A percentile compares a stretch with the other conserved stretches of the same genome.
Evolutionary conservation across 1,140 invertebrate genomes (phyloP).

Genomic region (Oncopeltus fasciatus): DNA sequence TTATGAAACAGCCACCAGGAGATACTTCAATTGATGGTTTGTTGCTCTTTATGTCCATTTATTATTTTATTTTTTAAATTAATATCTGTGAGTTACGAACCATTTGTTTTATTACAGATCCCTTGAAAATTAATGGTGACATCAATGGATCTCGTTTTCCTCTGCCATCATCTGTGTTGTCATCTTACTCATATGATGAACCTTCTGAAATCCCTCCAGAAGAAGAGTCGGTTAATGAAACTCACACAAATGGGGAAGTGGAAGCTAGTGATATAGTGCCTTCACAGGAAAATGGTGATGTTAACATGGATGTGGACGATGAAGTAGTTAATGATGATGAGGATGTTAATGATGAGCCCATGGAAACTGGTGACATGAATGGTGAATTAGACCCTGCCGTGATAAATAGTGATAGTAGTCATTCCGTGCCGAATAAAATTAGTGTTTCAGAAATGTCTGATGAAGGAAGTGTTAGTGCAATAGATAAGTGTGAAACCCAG

Average conservation of each 20-base stretch:
- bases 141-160: slow-evolving; percentile 25
- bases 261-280: not conserved
- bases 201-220: slow-evolving; percentile 23
- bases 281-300: slow-evolving; percentile 15
- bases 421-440: slow-evolving; percentile 23
- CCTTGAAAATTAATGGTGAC: slow-evolving; percentile 30
- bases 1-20: not conserved
- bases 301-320: slow-evolving; percentile 10
- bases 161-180: not conserved
- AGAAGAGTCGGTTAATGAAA: slow-evolving; percentile 12
- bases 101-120: slow-evolving; percentile 26
- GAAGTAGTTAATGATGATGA: not conserved
- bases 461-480: slow-evolving; percentile 23
- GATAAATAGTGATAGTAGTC: slow-evolving; percentile 19
- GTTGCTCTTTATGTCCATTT: not conserved
- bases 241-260: slow-evolving; percentile 10
- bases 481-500: not conserved
- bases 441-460: slow-evolving; percentile 28
- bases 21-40: not conserved
- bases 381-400: not conserved
- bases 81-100: not conserved
- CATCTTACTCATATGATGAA: not conserved
- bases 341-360: not conserved
- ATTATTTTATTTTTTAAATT: not conserved
- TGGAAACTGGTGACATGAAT: not conserved